Evolutionary conservation across 2,888 invertebrate species (phyloP).

Genomic region (Brenthis ino): DNA sequence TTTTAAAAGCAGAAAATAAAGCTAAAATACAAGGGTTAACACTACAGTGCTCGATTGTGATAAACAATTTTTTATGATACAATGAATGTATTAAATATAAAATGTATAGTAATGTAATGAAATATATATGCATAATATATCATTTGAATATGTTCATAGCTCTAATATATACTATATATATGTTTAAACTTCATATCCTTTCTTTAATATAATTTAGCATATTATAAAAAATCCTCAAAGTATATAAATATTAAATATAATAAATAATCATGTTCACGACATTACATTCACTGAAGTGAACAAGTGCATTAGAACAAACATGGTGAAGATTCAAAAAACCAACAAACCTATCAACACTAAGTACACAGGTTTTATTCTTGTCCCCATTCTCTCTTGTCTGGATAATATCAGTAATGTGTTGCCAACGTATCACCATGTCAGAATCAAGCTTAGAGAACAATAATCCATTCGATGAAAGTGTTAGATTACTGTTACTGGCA

Average conservation of each 20-base stretch:
- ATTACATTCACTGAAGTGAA: not conserved
- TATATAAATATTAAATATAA: not conserved
- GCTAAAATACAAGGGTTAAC: too few relatives aligned
- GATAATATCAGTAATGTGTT: slow-evolving; percentile 81
- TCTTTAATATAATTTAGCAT: too few relatives aligned
- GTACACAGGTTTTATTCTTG: slow-evolving; percentile 82
- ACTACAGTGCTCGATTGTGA: too few relatives aligned
- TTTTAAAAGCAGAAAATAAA: too few relatives aligned
- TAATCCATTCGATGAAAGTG: slow-evolving; percentile 79
- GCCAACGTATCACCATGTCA: slow-evolving; percentile 82
- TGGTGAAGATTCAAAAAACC: slow-evolving; percentile 21
- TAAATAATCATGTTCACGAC: not conserved
- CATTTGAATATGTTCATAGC: too few relatives aligned
- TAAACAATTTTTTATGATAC: too few relatives aligned
- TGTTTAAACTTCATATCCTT: too few relatives aligned
- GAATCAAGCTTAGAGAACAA: slow-evolving; percentile 78
- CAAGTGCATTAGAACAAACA: not conserved
- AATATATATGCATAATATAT: too few relatives aligned
- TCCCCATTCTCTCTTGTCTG: slow-evolving; percentile 78
- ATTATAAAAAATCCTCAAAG: too few relatives aligned
- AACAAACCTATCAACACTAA: slow-evolving; percentile 84
- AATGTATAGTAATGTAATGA: too few relatives aligned
- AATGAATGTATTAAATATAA: too few relatives aligned
- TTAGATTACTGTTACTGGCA: slow-evolving; percentile 81
- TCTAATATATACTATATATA: too few relatives aligned